Evolutionary conservation across 2,797 vertebrate genomes (phyloP), one percentile per base, ranked within the genome.

Genomic region (Sebastes cheni): DNA sequence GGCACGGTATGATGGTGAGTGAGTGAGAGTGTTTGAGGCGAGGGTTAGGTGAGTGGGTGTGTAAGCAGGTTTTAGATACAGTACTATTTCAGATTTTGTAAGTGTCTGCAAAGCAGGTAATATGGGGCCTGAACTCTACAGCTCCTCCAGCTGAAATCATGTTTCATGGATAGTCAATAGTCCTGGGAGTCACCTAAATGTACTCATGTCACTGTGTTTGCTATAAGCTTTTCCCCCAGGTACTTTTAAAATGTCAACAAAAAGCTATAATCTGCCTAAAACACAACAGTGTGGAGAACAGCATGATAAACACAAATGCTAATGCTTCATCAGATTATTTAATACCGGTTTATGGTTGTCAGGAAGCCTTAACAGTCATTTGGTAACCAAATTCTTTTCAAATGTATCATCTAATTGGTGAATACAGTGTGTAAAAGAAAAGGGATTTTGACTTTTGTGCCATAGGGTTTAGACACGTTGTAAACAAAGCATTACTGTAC

Each of bases 61-160:
- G 70, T 85, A 69, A 83, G 77, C 86, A 88, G 80, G 74, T 84
- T 90, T 88, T 69, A 85, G 72, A 84, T 81, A 25, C 54, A 77
- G 71, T 58, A 69, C 81, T 83, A 67, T 79, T 86, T 88, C 61
- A 73, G 54, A 80, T 79, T 79, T 83, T 77, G 18, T 62, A 85
- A 82, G 71, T 83, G 75, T 82, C 68, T 88, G 81, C 72, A 83
- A 22, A 78, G 81, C 77, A 78, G 75, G 52, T 72, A 82, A 88
- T 79, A 72, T 34, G 34, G 67, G 72, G 34, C 46, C 67, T 81
- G 73, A 72, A 82, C 76, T 80, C 23, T 60, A 29, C 6, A 25
- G 68, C 72, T 76, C 27, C 74, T 85, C 32, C 30, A 46, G 67
- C 69, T 86, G 34, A 78, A 82, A 78, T 83, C 67, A 11, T 46